Evolutionary conservation across 2,113 vertebrate genomes (phyloP).

Genomic region (Holacanthus passer): DNA sequence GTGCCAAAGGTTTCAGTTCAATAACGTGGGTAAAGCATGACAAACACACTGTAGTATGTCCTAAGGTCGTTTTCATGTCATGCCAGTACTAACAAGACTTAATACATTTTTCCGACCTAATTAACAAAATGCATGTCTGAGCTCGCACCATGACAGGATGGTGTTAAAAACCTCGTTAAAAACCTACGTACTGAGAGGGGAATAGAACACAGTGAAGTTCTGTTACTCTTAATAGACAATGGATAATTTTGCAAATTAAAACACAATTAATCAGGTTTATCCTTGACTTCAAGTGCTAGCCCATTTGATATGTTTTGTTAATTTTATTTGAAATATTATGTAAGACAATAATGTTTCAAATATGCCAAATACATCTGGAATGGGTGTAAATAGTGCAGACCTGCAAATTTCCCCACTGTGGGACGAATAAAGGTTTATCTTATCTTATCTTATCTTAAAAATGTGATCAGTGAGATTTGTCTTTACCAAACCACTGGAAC

Average conservation of each 20-base stretch:
- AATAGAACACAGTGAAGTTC: background rate
- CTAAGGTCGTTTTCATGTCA: slow-evolving; percentile 29
- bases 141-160: background rate
- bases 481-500: background rate
- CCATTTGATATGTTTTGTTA: background rate
- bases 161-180: slow-evolving; percentile 18
- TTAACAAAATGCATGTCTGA: slow-evolving; percentile 31
- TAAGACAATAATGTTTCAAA: background rate
- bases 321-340: background rate
- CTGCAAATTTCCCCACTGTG: too few species aligned
- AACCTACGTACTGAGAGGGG: background rate
- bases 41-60: background rate
- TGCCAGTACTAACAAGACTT: slow-evolving; percentile 24
- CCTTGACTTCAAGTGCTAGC: background rate
- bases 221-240: background rate
- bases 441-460: too few species aligned
- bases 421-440: too few species aligned
- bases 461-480: background rate
- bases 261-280: background rate
- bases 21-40: background rate
- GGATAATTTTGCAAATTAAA: background rate
- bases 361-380: background rate
- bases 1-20: background rate
- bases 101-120: slow-evolving; percentile 46
- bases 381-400: too few species aligned